Evolutionary conservation across 2,113 vertebrate genomes (phyloP).

Genomic region (Hepsetus odoe): DNA sequence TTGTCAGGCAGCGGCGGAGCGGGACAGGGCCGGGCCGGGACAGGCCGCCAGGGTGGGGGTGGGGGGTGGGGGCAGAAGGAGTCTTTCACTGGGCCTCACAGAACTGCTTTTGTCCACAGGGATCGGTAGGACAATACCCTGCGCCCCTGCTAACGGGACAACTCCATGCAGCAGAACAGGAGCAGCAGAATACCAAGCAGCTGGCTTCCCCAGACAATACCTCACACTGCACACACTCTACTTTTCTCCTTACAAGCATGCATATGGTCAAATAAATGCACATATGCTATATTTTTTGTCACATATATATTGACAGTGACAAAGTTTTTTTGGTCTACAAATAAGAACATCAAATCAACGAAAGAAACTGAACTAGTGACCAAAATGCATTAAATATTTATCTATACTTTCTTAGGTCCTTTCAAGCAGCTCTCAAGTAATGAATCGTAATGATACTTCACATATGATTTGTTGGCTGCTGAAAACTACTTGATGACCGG

Average conservation of each 20-base stretch:
- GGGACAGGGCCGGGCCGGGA: constrained; percentile 55
- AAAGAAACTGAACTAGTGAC: no score
- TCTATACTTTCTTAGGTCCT: no score
- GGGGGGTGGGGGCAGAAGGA: constrained; percentile 65
- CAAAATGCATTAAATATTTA: no score
- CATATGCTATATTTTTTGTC: no score
- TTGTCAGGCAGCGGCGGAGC: constrained; percentile 47
- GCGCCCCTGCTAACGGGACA: constrained; percentile 75
- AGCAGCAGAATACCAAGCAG: constrained; percentile 80
- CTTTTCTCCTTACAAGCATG: constrained; percentile 48
- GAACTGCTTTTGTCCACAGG: constrained; percentile 77
- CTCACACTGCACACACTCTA: constrained; percentile 52
- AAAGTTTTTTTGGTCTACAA: no score
- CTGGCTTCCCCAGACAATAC: constrained; percentile 75
- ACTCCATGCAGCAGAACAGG: constrained; percentile 72
- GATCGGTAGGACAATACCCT: constrained; percentile 73
- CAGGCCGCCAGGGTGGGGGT: constrained; percentile 53
- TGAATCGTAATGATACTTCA: no score
- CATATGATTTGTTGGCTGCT: no score
- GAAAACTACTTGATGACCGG: no score
- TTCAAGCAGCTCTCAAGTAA: no score
- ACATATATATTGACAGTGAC: no score
- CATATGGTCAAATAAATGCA: no score
- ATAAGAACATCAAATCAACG: no score
- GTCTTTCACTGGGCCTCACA: constrained; percentile 72